Evolutionary conservation across 2,888 invertebrate genomes (phyloP), one percentile per base, ranked within the genome.

Genomic region (Ellobium chinense): DNA sequence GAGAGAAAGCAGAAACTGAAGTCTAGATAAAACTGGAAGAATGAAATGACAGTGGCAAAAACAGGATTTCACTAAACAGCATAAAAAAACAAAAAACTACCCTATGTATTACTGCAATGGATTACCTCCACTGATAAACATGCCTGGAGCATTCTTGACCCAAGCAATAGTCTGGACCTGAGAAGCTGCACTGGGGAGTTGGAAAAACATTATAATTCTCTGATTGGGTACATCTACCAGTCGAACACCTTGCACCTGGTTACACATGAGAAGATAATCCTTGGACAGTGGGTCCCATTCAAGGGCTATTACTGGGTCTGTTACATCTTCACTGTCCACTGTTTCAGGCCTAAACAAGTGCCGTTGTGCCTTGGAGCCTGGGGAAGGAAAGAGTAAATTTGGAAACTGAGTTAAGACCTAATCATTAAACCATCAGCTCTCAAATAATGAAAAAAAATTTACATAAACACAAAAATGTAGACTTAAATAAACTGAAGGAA

Each of bases 101-200:
- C n/a, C n/a, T n/a, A n/a, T n/a, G n/a, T n/a, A n/a, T n/a, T n/a
- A n/a, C n/a, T n/a, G n/a, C n/a, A n/a, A 46, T 46, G 46, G 7
- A 9, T 84, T 83, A 93, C 93, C 93, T 83, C 93, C 93, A 31
- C 93, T 92, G n/a, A 93, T 84, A 86, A 93, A 93, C 91, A 93
- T 91, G 39, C 93, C 93, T 0, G 93, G 93, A 21, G 93, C 93
- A 68, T 89, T 89, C 24, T 88, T 88, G n/a, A 94, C 87, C 93
- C 93, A 93, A 24, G 92, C 90, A 29, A 93, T 78, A 27, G 92
- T 91, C 76, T 91, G 91, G n/a, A 93, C 89, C 63, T 89, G 88
- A 1, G 92, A 88, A 14, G 93, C 91, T 36, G 90, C 89, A 85
- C 91, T 91, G 1, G 93, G 93, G 39, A 91, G 85, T 29, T 88